A percentile compares a stretch with the other conserved stretches of the same genome.
Evolutionary conservation across 2,888 invertebrate genomes (phyloP).

Genomic region (Pachycephus smyrnensis): DNA sequence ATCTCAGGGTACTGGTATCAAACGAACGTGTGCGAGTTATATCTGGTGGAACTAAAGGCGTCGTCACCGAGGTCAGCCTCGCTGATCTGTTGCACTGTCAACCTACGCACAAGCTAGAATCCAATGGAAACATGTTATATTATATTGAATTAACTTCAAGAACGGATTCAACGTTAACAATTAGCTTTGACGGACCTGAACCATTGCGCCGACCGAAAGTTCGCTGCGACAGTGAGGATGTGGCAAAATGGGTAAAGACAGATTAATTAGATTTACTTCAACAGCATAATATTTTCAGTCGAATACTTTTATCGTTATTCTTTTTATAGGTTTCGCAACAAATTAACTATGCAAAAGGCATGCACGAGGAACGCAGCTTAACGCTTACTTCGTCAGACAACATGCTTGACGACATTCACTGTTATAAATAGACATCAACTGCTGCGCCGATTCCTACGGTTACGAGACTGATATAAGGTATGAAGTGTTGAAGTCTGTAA

Average conservation of each 20-base stretch:
- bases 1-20: slow-evolving; percentile 85
- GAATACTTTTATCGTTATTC: slow-evolving; percentile 16
- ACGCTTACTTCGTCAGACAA: slow-evolving; percentile 72
- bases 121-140: slow-evolving; percentile 68
- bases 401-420: slow-evolving; percentile 61
- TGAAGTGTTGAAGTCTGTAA: not conserved
- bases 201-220: slow-evolving; percentile 79
- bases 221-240: slow-evolving; percentile 78
- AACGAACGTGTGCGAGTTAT: slow-evolving; percentile 77
- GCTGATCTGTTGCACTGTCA: slow-evolving; percentile 76
- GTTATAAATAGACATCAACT: slow-evolving; percentile 50
- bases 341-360: slow-evolving; percentile 89
- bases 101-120: slow-evolving; percentile 70
- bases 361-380: slow-evolving; percentile 84
- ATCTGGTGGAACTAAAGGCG: slow-evolving; percentile 63
- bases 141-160: slow-evolving; percentile 78
- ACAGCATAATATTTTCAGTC: slow-evolving; percentile 1
- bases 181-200: slow-evolving; percentile 68
- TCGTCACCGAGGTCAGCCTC: slow-evolving; percentile 61
- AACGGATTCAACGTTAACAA: slow-evolving; percentile 59
- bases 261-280: slow-evolving; percentile 12
- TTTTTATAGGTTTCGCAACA: slow-evolving; percentile 75
- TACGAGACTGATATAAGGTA: not conserved
- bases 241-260: slow-evolving; percentile 74
- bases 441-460: not conserved